phyloP scores from a whole-genome alignment of 1,140 invertebrate genomes.

The Sitobion miscanthi region DNA sequence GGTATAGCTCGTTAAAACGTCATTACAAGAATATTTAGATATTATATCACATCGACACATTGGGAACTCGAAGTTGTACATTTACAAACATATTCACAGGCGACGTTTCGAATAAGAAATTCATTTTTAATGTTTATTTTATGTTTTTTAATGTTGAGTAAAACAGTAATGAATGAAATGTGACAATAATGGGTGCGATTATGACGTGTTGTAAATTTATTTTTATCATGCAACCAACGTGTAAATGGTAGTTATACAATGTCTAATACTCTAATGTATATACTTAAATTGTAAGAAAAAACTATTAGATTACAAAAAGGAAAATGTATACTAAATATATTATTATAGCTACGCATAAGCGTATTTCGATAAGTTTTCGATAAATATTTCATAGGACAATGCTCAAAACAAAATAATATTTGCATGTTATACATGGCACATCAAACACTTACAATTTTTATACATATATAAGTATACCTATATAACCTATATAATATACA shows the following conservation, averaged over 20 bases:
- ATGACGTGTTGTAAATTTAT: not conserved
- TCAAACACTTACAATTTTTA: too few species aligned
- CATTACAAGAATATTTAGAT: not conserved
- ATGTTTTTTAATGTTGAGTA: not conserved
- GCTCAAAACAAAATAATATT: too few species aligned
- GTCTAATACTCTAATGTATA: not conserved
- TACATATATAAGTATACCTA: not conserved
- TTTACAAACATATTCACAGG: not conserved
- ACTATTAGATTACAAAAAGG: not conserved
- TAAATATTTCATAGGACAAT: too few species aligned
- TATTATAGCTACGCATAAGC: too few species aligned
- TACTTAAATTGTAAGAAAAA: not conserved
- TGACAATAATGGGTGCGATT: not conserved
- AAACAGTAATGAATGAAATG: not conserved
- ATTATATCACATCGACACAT: not conserved
- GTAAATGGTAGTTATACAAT: not conserved
- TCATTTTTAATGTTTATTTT: too few species aligned
- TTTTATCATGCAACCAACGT: not conserved
- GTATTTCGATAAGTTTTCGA: too few species aligned
- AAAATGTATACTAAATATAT: not conserved
- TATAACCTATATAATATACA: not conserved
- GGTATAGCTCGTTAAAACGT: not conserved
- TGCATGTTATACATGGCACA: too few species aligned
- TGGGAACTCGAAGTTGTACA: not conserved
- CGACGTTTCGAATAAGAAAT: not conserved